These are phyloP conservation scores for Crocallis elinguaria DNA, from an alignment of 2,888 invertebrate genomes.

Conservation along the genomic window DNA sequence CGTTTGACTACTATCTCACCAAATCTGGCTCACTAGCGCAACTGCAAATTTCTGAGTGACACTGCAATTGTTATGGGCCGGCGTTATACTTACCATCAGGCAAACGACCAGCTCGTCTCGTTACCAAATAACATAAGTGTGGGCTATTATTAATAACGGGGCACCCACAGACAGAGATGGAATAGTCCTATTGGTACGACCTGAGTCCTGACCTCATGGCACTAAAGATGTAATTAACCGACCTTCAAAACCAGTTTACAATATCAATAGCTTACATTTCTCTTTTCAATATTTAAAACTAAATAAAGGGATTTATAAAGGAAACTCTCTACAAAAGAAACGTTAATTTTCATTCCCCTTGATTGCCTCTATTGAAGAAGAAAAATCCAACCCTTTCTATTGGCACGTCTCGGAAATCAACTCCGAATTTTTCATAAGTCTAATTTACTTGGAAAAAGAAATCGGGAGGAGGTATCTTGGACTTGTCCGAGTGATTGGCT, in stretches of 20 bases:
- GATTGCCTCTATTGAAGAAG: constrained; percentile 73
- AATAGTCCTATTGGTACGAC: too few species aligned
- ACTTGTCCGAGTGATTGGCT: too few species aligned
- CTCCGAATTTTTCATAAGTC: constrained; percentile 71
- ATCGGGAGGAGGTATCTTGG: constrained; percentile 11
- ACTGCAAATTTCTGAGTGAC: too few species aligned
- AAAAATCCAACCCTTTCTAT: constrained; percentile 70
- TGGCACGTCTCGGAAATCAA: constrained; percentile 70
- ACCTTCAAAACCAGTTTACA: neutral
- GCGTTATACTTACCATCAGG: too few species aligned
- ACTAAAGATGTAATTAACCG: neutral
- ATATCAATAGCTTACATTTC: neutral
- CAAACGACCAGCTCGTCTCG: too few species aligned
- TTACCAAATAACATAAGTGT: too few species aligned
- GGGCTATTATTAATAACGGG: too few species aligned
- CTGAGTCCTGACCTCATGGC: neutral
- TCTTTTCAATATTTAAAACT: constrained; percentile 21
- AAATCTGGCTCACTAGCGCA: too few species aligned
- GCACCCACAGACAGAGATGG: too few species aligned
- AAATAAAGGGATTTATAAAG: constrained; percentile 15
- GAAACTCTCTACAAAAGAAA: constrained; percentile 26
- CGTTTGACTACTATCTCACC: too few species aligned
- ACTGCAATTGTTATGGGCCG: too few species aligned
- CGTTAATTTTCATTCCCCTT: constrained; percentile 46
- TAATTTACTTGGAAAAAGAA: constrained; percentile 27